phyloP scores from a whole-genome alignment of 1,140 invertebrate species.

The Calosoma granatense region DNA sequence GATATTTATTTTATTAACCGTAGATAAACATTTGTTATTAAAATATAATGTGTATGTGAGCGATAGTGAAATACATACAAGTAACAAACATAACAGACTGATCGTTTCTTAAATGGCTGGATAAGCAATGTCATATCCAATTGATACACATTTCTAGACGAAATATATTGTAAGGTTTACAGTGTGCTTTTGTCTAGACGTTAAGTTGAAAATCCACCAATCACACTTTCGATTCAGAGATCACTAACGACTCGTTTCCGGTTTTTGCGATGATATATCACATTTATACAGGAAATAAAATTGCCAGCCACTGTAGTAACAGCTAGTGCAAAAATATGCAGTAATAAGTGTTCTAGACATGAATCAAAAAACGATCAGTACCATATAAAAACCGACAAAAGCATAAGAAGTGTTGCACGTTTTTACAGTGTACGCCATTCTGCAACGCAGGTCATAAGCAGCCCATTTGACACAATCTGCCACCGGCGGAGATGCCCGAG shows the following conservation, averaged over 20 bases:
- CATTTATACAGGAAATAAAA: background rate
- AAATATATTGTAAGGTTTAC: too few species aligned
- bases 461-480: slow-evolving; percentile 4
- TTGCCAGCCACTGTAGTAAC: background rate
- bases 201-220: background rate
- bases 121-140: too few species aligned
- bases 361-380: slow-evolving; percentile 4
- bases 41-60: too few species aligned
- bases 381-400: background rate
- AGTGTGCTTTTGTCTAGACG: background rate
- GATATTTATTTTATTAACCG: too few species aligned
- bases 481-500: background rate
- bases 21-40: too few species aligned
- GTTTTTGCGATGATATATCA: background rate
- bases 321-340: background rate
- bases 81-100: too few species aligned
- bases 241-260: background rate
- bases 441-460: background rate
- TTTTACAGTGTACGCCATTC: background rate
- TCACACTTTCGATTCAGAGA: background rate
- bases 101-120: too few species aligned
- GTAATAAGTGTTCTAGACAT: slow-evolving; percentile 6
- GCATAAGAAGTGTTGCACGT: background rate
- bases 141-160: too few species aligned
- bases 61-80: too few species aligned